These are phyloP conservation scores for Alauda arvensis DNA, from an alignment of 2,797 vertebrate genomes.

Conservation along the genomic window DNA sequence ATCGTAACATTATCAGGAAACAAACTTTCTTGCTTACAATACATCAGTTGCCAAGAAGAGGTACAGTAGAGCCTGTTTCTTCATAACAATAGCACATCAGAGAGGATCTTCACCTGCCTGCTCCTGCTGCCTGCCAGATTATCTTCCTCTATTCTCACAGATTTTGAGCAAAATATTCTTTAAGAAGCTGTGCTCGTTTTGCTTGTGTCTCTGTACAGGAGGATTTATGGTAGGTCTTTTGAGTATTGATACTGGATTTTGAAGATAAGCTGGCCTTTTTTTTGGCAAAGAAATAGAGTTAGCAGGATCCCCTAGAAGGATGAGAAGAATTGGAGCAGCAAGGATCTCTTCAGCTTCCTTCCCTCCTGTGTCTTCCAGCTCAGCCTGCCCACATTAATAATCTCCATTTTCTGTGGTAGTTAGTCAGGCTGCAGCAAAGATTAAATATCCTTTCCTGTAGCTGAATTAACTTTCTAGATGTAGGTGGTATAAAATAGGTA, in stretches of 20 bases:
- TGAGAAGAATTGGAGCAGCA: not conserved
- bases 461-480: not conserved
- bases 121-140: not conserved
- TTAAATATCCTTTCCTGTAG: not conserved
- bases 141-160: not conserved
- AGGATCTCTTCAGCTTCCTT: not conserved
- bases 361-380: not conserved
- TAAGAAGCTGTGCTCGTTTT: not conserved
- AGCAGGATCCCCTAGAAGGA: not conserved
- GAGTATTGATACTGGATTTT: not conserved
- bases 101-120: not conserved
- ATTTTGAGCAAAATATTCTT: not conserved
- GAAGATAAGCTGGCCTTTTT: not conserved
- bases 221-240: not conserved
- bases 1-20: not conserved
- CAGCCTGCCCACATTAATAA: not conserved
- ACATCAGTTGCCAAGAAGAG: not conserved
- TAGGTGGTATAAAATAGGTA: not conserved
- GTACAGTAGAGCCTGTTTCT: not conserved
- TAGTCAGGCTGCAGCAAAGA: not conserved
- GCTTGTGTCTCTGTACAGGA: not conserved
- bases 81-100: not conserved
- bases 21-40: not conserved
- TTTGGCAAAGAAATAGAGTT: not conserved
- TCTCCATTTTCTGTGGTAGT: not conserved